These are phyloP conservation scores for Epinotia nisella DNA, from an alignment of 2,888 invertebrate genomes.

Conservation along the genomic window DNA sequence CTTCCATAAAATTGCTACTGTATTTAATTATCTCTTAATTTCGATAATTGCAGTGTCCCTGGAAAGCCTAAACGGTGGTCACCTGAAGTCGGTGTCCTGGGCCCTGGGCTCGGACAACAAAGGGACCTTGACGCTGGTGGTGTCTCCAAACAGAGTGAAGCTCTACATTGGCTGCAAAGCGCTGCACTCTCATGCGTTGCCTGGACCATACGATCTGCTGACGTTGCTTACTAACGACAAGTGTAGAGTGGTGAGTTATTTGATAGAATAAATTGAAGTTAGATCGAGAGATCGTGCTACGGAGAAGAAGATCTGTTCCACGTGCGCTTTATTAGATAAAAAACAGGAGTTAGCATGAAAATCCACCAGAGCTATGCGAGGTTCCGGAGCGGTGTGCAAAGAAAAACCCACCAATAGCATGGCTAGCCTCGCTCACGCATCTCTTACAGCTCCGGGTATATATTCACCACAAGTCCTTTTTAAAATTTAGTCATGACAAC, in stretches of 20 bases:
- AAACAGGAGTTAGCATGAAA: no score
- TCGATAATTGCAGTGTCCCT: slow-evolving; percentile 83
- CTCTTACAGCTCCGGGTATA: no score
- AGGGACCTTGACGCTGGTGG: slow-evolving; percentile 82
- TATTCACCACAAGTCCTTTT: no score
- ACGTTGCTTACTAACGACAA: slow-evolving; percentile 79
- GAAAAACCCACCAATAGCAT: no score
- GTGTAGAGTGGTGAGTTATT: slow-evolving; percentile 83
- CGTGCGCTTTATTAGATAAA: no score
- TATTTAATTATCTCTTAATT: neutral
- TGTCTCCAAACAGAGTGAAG: slow-evolving; percentile 85
- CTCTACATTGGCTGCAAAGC: slow-evolving; percentile 87
- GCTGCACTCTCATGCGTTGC: slow-evolving; percentile 86
- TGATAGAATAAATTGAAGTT: neutral
- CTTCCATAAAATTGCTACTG: neutral
- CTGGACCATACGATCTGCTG: slow-evolving; percentile 85
- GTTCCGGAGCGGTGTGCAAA: no score
- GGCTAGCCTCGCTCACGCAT: no score
- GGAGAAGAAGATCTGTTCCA: neutral
- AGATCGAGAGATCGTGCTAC: neutral
- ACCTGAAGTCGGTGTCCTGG: slow-evolving; percentile 86
- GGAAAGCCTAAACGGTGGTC: slow-evolving; percentile 85
- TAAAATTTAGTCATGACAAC: no score
- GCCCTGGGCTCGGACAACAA: slow-evolving; percentile 84
- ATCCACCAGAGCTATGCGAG: no score